These are phyloP conservation scores for Tyria jacobaeae DNA, from an alignment of 2,888 invertebrate genomes.

Conservation along the genomic window DNA sequence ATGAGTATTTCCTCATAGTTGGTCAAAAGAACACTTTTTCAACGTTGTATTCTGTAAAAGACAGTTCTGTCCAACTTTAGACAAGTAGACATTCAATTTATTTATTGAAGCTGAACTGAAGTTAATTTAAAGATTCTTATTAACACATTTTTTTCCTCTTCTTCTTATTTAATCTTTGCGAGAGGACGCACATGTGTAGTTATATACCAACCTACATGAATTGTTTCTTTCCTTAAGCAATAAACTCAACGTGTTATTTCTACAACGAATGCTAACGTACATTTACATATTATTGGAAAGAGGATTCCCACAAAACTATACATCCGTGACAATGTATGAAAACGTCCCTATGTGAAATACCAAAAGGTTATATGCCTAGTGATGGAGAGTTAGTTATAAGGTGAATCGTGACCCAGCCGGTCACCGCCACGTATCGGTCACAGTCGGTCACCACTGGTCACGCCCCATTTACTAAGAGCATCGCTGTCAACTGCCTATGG, in stretches of 20 bases:
- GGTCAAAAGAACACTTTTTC: neutral
- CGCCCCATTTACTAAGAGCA: constrained; percentile 75
- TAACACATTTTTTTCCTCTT: neutral
- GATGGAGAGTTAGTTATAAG: constrained; percentile 47
- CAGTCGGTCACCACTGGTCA: constrained; percentile 67
- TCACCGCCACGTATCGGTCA: constrained; percentile 55
- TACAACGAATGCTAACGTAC: neutral
- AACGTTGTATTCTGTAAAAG: neutral
- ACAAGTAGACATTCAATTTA: neutral
- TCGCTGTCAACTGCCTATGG: constrained; percentile 52
- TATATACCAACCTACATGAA: neutral
- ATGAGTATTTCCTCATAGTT: neutral
- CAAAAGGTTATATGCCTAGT: constrained; percentile 33
- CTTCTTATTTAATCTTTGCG: neutral
- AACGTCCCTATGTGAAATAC: constrained; percentile 9
- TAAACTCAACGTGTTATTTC: constrained; percentile 6
- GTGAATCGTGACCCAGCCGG: constrained; percentile 68
- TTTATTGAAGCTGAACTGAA: neutral
- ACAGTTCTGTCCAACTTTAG: neutral
- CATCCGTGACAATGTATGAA: constrained; percentile 17
- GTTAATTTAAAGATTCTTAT: neutral
- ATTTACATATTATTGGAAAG: constrained; percentile 7
- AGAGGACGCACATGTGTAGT: neutral
- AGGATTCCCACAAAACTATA: constrained; percentile 24
- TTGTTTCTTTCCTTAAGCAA: constrained; percentile 5